These are phyloP conservation scores for Nemurella pictetii DNA, from an alignment of 2,888 invertebrate species.

Conservation along the genomic window DNA sequence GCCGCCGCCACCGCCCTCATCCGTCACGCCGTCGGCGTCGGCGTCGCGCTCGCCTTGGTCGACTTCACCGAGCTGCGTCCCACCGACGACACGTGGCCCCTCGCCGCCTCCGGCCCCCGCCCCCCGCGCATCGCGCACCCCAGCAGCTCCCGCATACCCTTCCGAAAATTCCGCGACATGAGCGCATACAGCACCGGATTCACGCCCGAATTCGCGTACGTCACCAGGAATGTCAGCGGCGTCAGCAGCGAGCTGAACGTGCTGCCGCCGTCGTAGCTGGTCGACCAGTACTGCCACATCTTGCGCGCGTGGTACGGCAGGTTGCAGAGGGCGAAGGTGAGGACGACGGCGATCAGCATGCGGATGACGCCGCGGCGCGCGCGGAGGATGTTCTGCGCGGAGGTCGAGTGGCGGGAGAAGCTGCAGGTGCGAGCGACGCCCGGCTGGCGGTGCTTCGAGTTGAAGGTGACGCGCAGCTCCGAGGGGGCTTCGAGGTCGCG, in stretches of 20 bases:
- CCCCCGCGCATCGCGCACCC: slow-evolving; percentile 58
- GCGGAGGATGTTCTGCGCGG: slow-evolving; percentile 74
- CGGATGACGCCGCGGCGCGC: slow-evolving; percentile 84
- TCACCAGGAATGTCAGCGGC: slow-evolving; percentile 82
- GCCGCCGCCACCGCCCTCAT: background rate
- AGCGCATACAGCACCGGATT: slow-evolving; percentile 91
- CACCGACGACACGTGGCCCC: slow-evolving; percentile 51
- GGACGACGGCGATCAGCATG: slow-evolving; percentile 85
- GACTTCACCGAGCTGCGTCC: slow-evolving; percentile 59
- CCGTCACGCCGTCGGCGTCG: slow-evolving; percentile 47
- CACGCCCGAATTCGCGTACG: slow-evolving; percentile 88
- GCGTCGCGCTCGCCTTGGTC: slow-evolving; percentile 60
- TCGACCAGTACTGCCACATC: slow-evolving; percentile 84
- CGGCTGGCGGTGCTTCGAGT: background rate
- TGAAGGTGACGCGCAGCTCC: background rate
- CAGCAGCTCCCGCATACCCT: slow-evolving; percentile 81
- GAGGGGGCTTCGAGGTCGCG: slow-evolving; percentile 32
- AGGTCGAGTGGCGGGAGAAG: slow-evolving; percentile 64
- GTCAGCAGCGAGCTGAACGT: slow-evolving; percentile 78
- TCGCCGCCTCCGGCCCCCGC: slow-evolving; percentile 47
- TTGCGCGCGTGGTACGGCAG: slow-evolving; percentile 87
- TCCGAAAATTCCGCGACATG: slow-evolving; percentile 77
- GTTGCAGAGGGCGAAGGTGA: slow-evolving; percentile 87
- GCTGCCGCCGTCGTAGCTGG: slow-evolving; percentile 67
- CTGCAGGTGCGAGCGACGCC: background rate